Percentiles rank a stretch among this genome's conserved stretches.
Conservation (phyloP, 2,113 vertebrate species). For the Dermatemys mawii region DNA sequence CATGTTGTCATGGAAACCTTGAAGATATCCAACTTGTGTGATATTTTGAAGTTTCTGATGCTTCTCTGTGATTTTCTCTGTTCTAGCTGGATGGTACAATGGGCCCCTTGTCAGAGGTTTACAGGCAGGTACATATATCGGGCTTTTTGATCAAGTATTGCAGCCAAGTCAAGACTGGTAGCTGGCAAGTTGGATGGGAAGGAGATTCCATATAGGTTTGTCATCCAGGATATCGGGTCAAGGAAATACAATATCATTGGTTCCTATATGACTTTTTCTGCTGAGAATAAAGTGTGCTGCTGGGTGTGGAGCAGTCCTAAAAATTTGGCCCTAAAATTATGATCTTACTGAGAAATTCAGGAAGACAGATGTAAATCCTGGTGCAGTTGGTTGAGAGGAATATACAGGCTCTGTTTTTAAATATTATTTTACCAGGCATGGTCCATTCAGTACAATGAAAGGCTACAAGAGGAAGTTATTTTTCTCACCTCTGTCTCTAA, state of each 20-base stretch:
- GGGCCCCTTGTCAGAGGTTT: neutral
- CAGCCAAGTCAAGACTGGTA: neutral
- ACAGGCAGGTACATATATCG: neutral
- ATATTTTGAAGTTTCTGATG: neutral
- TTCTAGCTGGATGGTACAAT: neutral
- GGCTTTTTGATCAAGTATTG: neutral
- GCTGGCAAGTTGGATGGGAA: neutral
- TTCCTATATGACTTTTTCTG: neutral
- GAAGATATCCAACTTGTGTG: neutral
- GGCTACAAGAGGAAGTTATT: neutral
- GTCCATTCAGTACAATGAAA: neutral
- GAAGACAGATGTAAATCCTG: neutral
- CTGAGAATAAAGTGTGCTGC: neutral
- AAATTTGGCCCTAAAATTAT: neutral
- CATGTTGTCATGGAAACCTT: neutral
- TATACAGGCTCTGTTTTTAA: neutral
- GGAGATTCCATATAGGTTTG: neutral
- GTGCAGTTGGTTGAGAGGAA: neutral
- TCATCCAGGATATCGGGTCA: neutral
- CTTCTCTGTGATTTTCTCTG: neutral
- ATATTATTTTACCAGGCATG: neutral
- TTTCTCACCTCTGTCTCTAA: slow-evolving; percentile 5
- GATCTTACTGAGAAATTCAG: neutral
- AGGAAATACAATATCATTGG: neutral
- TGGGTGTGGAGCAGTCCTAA: neutral